Conservation (phyloP, 2,113 vertebrate species). For the Ifrita kowaldi region DNA sequence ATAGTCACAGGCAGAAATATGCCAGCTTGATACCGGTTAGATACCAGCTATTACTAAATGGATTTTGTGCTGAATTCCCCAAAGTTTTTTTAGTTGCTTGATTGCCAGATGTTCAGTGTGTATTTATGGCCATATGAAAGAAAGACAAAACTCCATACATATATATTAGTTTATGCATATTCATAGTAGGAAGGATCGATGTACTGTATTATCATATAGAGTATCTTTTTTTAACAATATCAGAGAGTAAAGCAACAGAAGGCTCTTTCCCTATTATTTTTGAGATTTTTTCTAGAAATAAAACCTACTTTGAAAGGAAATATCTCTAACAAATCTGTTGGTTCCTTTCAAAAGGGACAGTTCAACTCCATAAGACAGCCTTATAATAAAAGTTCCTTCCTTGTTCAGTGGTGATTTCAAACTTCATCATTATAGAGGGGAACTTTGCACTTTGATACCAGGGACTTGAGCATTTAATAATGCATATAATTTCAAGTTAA, state of each 20-base stretch:
- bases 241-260: not conserved
- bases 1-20: not conserved
- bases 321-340: not conserved
- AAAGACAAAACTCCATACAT: not conserved
- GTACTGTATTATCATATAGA: not conserved
- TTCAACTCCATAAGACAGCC: not conserved
- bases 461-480: not conserved
- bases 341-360: not conserved
- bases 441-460: not conserved
- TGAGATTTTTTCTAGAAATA: not conserved
- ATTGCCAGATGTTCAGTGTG: not conserved
- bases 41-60: not conserved
- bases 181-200: not conserved
- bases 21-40: not conserved
- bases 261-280: not conserved
- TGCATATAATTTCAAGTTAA: not conserved
- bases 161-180: not conserved
- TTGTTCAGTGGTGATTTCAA: not conserved
- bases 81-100: not conserved
- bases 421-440: not conserved
- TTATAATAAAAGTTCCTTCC: not conserved
- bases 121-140: not conserved
- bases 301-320: not conserved
- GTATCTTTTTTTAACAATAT: not conserved
- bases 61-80: not conserved